Conservation (phyloP, 2,797 vertebrate species). For the Decapterus maruadsi region DNA sequence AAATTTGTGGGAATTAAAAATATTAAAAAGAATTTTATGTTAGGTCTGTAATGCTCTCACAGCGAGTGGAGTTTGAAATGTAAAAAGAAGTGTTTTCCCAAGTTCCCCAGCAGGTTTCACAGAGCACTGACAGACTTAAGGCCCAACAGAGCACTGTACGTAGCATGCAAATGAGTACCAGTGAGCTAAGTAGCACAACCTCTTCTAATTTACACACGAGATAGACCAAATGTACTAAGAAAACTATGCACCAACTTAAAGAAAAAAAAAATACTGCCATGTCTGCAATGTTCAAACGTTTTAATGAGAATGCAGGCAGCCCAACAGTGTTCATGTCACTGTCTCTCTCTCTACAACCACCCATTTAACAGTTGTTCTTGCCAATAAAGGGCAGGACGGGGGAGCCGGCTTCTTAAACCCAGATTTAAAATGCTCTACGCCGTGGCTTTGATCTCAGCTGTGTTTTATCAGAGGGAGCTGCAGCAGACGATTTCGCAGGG, state of each 20-base stretch:
- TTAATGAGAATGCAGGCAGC: slow-evolving; percentile 26
- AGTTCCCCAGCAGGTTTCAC: slow-evolving; percentile 33
- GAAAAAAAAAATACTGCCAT: not conserved
- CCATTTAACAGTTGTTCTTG: slow-evolving; percentile 27
- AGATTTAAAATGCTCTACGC: slow-evolving; percentile 53
- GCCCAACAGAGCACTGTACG: slow-evolving; percentile 1
- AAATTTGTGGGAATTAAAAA: slow-evolving; percentile 7
- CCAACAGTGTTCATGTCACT: not conserved
- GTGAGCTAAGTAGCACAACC: slow-evolving; percentile 14
- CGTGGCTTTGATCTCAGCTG: slow-evolving; percentile 64
- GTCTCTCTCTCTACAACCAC: slow-evolving; percentile 16
- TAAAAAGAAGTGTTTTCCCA: slow-evolving; percentile 12
- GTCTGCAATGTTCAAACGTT: slow-evolving; percentile 20
- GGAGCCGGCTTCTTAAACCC: slow-evolving; percentile 40
- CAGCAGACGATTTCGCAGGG: slow-evolving; percentile 58
- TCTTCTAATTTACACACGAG: not conserved
- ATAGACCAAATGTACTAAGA: slow-evolving; percentile 15
- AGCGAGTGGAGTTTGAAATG: slow-evolving; percentile 4
- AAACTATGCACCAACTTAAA: not conserved
- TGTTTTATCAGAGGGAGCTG: slow-evolving; percentile 68
- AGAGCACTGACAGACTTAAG: not conserved
- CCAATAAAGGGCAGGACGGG: slow-evolving; percentile 21
- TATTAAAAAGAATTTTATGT: slow-evolving; percentile 11
- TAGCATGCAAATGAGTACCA: slow-evolving; percentile 26
- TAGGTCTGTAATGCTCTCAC: not conserved